A percentile compares a stretch with the other conserved stretches of the same genome.
Conservation (phyloP, 2,888 invertebrate species). For the Drosophila barbarae region DNA sequence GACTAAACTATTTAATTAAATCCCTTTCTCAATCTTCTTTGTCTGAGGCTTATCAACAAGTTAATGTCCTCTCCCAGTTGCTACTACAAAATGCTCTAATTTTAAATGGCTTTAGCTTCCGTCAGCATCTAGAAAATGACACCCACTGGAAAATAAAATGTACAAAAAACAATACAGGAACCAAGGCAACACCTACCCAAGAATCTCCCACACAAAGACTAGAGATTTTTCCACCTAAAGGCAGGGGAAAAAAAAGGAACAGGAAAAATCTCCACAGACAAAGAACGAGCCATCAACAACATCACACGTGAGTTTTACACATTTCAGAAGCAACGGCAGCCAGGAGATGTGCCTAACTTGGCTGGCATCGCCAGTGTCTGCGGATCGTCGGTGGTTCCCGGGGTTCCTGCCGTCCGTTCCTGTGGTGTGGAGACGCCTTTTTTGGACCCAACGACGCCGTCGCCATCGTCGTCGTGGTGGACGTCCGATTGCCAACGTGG, state of each 20-base stretch:
- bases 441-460: conserved; percentile 35
- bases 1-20: not conserved
- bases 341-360: conserved; percentile 40
- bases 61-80: conserved; percentile 13
- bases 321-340: conserved; percentile 66
- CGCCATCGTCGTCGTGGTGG: conserved; percentile 22
- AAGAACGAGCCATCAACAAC: conserved; percentile 61
- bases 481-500: conserved; percentile 64
- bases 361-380: conserved; percentile 28
- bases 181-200: conserved; percentile 21
- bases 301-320: conserved; percentile 72
- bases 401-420: conserved; percentile 18
- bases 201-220: conserved; percentile 35
- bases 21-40: not conserved
- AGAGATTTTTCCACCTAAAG: conserved; percentile 2
- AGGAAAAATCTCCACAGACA: conserved; percentile 27
- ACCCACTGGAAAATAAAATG: conserved; percentile 19
- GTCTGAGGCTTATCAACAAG: not conserved
- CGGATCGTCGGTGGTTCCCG: conserved; percentile 11
- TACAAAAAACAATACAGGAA: not conserved
- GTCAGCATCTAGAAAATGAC: conserved; percentile 31
- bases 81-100: conserved; percentile 52
- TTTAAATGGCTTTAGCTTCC: conserved; percentile 40
- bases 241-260: not conserved
- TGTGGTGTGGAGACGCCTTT: conserved; percentile 41